Evolutionary conservation across 2,113 vertebrate genomes (phyloP).

Genomic region (Zootoca vivipara): DNA sequence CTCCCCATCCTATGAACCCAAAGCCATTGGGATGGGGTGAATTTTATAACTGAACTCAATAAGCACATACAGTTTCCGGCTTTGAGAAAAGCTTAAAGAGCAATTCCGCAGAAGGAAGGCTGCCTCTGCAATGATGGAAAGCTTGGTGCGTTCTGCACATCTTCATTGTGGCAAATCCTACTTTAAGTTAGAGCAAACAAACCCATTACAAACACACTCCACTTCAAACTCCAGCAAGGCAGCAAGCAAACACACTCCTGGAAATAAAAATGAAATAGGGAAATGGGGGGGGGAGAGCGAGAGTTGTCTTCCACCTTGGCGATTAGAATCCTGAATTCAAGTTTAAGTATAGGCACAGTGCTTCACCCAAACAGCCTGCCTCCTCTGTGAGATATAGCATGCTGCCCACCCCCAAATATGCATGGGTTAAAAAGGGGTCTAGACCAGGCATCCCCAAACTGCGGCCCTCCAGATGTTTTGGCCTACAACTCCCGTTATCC

Average conservation of each 20-base stretch:
- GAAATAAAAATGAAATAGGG: constrained; percentile 33
- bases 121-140: neutral
- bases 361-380: constrained; percentile 53
- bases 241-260: constrained; percentile 60
- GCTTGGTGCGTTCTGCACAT: constrained; percentile 5
- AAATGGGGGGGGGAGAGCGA: neutral
- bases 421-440: too few relatives aligned
- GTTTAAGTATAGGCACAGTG: constrained; percentile 60
- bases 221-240: constrained; percentile 55
- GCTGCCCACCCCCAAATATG: too few relatives aligned
- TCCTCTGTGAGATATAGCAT: constrained; percentile 24
- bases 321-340: constrained; percentile 59
- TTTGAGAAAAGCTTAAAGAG: neutral
- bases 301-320: neutral
- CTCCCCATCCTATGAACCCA: too few relatives aligned
- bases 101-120: neutral
- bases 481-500: too few relatives aligned
- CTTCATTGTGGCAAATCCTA: constrained; percentile 49
- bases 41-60: neutral
- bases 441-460: too few relatives aligned
- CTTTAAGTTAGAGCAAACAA: constrained; percentile 60
- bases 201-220: constrained; percentile 62
- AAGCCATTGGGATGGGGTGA: neutral
- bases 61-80: neutral
- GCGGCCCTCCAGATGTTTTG: too few relatives aligned